Percentiles rank a stretch among this genome's conserved stretches.
Evolutionary conservation across 2,888 invertebrate genomes (phyloP).

Genomic region (Ceratothoa steindachneri): DNA sequence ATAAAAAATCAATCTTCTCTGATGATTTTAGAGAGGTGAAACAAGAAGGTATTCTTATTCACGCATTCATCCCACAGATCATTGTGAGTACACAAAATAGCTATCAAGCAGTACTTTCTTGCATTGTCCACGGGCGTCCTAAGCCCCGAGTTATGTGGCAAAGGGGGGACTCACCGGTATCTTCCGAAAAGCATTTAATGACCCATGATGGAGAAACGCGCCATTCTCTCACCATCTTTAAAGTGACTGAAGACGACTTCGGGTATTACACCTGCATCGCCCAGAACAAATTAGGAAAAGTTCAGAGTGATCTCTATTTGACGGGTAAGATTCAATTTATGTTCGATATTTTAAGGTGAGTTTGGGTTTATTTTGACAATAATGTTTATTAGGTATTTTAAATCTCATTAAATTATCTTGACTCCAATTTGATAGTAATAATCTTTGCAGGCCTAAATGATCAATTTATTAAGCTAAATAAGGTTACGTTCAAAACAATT

Average conservation of each 20-base stretch:
- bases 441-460: too few relatives aligned
- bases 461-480: too few relatives aligned
- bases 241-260: constrained; percentile 17
- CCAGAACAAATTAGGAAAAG: constrained; percentile 14
- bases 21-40: too few relatives aligned
- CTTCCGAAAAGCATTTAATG: constrained; percentile 18
- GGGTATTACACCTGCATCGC: constrained; percentile 22
- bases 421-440: too few relatives aligned
- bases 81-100: not conserved
- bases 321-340: constrained; percentile 19
- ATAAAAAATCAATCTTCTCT: too few relatives aligned
- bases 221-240: constrained; percentile 10
- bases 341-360: too few relatives aligned
- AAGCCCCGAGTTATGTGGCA: constrained; percentile 14
- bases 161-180: constrained; percentile 9
- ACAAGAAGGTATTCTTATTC: too few relatives aligned
- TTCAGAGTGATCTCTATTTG: constrained; percentile 4
- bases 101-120: not conserved
- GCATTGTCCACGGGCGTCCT: constrained; percentile 11
- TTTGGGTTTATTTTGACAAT: not conserved
- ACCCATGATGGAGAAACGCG: constrained; percentile 1
- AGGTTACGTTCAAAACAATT: too few relatives aligned
- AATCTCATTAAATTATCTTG: too few relatives aligned
- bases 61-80: too few relatives aligned
- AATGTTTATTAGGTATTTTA: constrained; percentile 11